A percentile compares a stretch with the other conserved stretches of the same genome.
Evolutionary conservation across 2,888 invertebrate genomes (phyloP).

Genomic region (Mythimna ferrago): DNA sequence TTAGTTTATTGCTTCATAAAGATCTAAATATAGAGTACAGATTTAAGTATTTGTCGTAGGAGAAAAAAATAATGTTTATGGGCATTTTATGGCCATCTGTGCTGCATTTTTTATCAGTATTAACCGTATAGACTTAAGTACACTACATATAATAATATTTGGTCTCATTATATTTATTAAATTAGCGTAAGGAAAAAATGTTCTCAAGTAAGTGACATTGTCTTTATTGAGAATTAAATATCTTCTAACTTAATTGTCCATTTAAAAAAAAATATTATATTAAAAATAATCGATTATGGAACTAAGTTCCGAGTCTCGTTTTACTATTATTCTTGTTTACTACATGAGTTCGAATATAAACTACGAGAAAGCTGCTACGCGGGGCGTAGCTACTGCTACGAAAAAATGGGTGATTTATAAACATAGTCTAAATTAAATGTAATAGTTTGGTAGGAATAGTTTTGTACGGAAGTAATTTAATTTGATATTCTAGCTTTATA

Average conservation of each 20-base stretch:
- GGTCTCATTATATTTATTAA: no score
- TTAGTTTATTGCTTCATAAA: conserved; percentile 59
- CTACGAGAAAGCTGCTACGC: conserved; percentile 35
- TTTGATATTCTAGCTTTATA: neutral
- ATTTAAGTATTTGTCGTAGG: conserved; percentile 22
- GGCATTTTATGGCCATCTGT: conserved; percentile 7
- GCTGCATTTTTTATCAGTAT: neutral
- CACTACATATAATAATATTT: no score
- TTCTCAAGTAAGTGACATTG: no score
- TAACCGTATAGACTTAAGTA: neutral
- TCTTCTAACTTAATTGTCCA: no score
- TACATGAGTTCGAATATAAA: neutral
- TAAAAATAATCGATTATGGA: no score
- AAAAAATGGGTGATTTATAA: neutral
- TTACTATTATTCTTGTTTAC: no score
- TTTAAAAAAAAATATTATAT: no score
- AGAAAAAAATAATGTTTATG: conserved; percentile 9
- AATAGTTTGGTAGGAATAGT: neutral
- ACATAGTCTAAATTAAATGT: neutral
- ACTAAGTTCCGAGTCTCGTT: no score
- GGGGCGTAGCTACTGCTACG: conserved; percentile 18
- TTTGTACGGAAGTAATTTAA: neutral
- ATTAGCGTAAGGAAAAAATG: no score
- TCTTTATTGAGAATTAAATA: no score
- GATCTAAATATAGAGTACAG: conserved; percentile 29